Percentiles rank a stretch among this genome's conserved stretches.
Conservation (phyloP, 2,888 invertebrate species). For the Cosmorhoe ocellata region DNA sequence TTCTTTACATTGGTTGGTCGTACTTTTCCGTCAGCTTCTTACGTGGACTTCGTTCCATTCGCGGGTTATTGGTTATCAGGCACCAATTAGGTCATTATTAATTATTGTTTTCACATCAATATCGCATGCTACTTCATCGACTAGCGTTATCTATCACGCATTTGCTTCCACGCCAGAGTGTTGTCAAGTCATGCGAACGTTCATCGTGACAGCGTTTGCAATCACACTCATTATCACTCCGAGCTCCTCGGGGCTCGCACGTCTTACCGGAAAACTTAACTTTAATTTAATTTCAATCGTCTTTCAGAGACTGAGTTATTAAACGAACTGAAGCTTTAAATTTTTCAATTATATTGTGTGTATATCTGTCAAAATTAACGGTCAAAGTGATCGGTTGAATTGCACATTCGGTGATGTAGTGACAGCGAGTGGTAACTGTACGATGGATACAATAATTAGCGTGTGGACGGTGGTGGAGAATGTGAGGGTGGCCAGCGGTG, state of each 20-base stretch:
- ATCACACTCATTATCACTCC: conserved; percentile 35
- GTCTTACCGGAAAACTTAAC: conserved; percentile 27
- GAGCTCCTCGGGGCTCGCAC: conserved; percentile 38
- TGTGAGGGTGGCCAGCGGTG: conserved; percentile 80
- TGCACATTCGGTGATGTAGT: conserved; percentile 71
- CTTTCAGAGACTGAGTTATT: conserved; percentile 30
- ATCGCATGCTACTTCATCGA: conserved; percentile 42
- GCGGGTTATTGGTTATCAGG: conserved; percentile 52
- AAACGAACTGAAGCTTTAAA: background rate
- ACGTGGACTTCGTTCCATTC: conserved; percentile 46
- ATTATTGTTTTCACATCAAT: conserved; percentile 49
- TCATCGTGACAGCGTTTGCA: conserved; percentile 31
- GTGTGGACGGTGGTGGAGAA: conserved; percentile 78
- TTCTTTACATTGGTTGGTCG: conserved; percentile 10
- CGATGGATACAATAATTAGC: conserved; percentile 74
- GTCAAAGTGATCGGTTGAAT: conserved; percentile 54
- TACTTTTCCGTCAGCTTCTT: conserved; percentile 37
- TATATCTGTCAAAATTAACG: conserved; percentile 53
- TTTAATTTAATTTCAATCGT: conserved; percentile 28
- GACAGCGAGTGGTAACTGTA: conserved; percentile 45
- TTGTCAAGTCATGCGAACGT: conserved; percentile 39
- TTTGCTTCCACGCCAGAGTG: conserved; percentile 38
- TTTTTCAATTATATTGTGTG: conserved; percentile 30
- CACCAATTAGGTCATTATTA: conserved; percentile 67
- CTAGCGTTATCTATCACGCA: conserved; percentile 59